phyloP scores from a whole-genome alignment of 2,113 vertebrate species.

The Bufo bufo region DNA sequence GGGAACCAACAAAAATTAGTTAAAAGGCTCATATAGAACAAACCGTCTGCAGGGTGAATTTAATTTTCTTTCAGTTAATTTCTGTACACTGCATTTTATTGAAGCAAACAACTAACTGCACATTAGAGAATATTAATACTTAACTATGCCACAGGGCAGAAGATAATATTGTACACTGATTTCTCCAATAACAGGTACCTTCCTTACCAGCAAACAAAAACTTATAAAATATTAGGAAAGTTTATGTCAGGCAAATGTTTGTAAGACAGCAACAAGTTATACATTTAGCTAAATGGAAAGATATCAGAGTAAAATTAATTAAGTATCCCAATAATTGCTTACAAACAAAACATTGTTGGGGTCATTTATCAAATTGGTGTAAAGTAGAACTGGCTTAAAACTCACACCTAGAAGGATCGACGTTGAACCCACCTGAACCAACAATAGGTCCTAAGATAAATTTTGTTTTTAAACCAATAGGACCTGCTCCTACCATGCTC shows the following conservation, averaged over 20 bases:
- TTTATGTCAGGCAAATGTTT: background rate
- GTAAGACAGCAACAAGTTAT: slow-evolving; percentile 4
- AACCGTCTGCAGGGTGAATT: slow-evolving; percentile 23
- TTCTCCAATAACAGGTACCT: slow-evolving; percentile 47
- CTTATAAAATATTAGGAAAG: background rate
- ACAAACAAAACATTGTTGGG: too few species aligned
- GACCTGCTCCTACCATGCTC: too few species aligned
- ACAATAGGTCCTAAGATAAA: too few species aligned
- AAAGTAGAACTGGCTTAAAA: too few species aligned
- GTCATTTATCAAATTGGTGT: too few species aligned
- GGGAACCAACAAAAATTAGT: slow-evolving; percentile 43
- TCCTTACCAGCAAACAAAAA: slow-evolving; percentile 41
- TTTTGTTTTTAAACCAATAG: background rate
- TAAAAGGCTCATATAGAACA: slow-evolving; percentile 38
- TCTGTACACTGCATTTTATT: slow-evolving; percentile 50
- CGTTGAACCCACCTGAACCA: too few species aligned
- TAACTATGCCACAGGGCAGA: slow-evolving; percentile 51
- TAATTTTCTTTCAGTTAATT: slow-evolving; percentile 25
- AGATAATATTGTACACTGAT: slow-evolving; percentile 40
- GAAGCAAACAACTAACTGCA: slow-evolving; percentile 47
- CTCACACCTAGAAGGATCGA: too few species aligned
- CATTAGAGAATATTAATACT: slow-evolving; percentile 51
- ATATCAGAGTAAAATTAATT: background rate
- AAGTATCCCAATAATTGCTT: background rate
- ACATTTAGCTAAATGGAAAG: background rate